phyloP scores from a whole-genome alignment of 2,113 vertebrate species.

The Sula dactylatra region DNA sequence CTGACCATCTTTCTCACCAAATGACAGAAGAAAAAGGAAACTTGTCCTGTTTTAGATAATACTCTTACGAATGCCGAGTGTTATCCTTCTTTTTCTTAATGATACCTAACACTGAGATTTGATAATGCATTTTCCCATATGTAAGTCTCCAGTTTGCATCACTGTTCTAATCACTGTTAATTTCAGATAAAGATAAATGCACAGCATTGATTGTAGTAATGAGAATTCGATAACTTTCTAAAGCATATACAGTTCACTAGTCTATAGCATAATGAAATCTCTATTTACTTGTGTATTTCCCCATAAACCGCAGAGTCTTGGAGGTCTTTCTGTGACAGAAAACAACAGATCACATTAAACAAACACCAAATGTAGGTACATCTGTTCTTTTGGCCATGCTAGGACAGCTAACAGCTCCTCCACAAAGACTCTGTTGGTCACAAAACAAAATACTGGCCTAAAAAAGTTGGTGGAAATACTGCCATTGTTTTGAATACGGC shows the following conservation, averaged over 20 bases:
- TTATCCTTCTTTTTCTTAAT: background rate
- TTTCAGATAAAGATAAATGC: background rate
- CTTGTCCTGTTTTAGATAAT: background rate
- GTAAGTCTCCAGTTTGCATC: background rate
- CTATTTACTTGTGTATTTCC: background rate
- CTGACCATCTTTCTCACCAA: background rate
- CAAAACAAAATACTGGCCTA: background rate
- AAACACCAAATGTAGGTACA: background rate
- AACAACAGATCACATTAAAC: background rate
- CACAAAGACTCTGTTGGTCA: no score
- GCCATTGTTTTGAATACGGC: background rate
- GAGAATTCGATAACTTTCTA: background rate
- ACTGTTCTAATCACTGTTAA: background rate
- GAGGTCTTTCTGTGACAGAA: background rate
- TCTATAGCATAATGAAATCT: background rate
- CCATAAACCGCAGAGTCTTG: background rate
- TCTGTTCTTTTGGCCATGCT: background rate
- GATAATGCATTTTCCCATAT: background rate
- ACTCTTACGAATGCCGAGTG: background rate
- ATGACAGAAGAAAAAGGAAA: background rate
- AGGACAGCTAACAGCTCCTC: background rate
- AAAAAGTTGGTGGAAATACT: background rate
- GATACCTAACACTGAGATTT: background rate
- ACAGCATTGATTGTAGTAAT: background rate
- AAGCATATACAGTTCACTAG: background rate